Evolutionary conservation across 1,140 invertebrate species (phyloP), one percentile per base, ranked within the genome.

Genomic region (Brachionus rotundiformis): DNA sequence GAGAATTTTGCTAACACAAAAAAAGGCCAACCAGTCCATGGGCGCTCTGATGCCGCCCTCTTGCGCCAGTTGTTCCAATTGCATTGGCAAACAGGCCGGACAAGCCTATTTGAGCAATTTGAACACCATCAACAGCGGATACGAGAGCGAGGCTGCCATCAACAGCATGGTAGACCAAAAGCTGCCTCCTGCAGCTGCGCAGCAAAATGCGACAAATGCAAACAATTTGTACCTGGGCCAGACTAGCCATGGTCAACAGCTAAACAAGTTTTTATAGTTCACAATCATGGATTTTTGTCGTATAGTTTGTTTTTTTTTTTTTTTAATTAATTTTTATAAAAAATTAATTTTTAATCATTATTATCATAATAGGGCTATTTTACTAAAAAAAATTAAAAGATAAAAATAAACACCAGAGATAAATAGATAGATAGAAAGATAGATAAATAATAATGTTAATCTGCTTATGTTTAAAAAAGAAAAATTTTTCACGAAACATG

Each of bases 41-140:
- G 39, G 36, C 13, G 68, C 36, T 25, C 19, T 73, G 41, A 44
- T 41, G 68, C 3, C 33, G 19, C 0, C 33, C 2, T 47, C 68
- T 23, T 73, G 68, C n/a, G 36, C 68, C 19, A 79, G 54, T 31
- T 79, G 76, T n/a, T 59, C 76, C 7, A 79, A 79, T 54, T 79
- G 76, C 16, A 68, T 68, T 29, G 29, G 29, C n/a, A 68, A 68
- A 68, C 63, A 68, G 16, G 33, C 36, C 16, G 16, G 11, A 13
- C 29, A 33, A 19, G 10, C 27, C 16, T 68, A 68, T 33, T 29
- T 68, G 16, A 13, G 31, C 7, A 63, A 23, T 11, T 2, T 63
- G 59, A 63, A 13, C 27, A 23, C 19, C 0, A 33, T 68, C 6
- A 33, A 31, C 27, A 68, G n/a, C n/a, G 63, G 29, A 1, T 68